Conservation (phyloP, 2,797 vertebrate species). For the Varecia variegata region DNA sequence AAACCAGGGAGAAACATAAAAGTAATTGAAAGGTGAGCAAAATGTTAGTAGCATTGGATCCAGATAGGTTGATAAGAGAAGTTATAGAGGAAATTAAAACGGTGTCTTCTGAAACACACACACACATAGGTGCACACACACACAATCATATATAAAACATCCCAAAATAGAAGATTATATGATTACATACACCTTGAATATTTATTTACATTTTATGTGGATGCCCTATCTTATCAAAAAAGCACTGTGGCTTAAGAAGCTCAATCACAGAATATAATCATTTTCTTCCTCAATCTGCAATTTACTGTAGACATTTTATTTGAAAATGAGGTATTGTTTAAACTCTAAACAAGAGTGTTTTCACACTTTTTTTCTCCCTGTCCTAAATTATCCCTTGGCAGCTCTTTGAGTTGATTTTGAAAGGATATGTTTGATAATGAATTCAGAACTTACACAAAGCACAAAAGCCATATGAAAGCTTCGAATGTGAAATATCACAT, state of each 20-base stretch:
- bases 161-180: not conserved
- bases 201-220: not conserved
- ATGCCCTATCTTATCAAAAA: slow-evolving; percentile 4
- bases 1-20: slow-evolving; percentile 79
- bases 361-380: slow-evolving; percentile 47
- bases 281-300: slow-evolving; percentile 35
- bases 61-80: slow-evolving; percentile 75
- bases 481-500: slow-evolving; percentile 68
- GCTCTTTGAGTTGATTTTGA: slow-evolving; percentile 74
- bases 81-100: slow-evolving; percentile 61
- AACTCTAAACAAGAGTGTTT: slow-evolving; percentile 71
- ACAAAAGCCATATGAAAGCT: slow-evolving; percentile 67
- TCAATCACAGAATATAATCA: slow-evolving; percentile 46
- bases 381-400: slow-evolving; percentile 72
- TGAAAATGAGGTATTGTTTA: slow-evolving; percentile 73
- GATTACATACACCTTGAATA: not conserved
- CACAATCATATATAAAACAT: not conserved
- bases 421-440: slow-evolving; percentile 74
- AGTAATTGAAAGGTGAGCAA: slow-evolving; percentile 83
- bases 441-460: slow-evolving; percentile 75
- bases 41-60: slow-evolving; percentile 75
- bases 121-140: not conserved
- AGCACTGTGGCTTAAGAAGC: not conserved
- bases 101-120: slow-evolving; percentile 22
- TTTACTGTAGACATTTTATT: slow-evolving; percentile 60